Evolutionary conservation across 1,140 invertebrate genomes (phyloP).

Genomic region (Condylostylus longicornis): DNA sequence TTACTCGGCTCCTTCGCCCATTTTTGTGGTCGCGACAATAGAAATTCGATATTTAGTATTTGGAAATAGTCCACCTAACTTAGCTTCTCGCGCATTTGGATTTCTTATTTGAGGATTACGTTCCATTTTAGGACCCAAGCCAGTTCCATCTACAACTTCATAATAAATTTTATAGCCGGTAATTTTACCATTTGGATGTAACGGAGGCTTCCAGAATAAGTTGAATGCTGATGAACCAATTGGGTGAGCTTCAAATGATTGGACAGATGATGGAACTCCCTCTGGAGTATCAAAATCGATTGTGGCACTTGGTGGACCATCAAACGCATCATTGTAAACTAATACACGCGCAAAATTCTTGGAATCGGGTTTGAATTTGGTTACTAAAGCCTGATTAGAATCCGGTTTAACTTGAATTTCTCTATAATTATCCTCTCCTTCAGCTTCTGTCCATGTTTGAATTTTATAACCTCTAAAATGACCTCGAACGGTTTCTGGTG

Average conservation of each 20-base stretch:
- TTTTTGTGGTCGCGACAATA: conserved; percentile 64
- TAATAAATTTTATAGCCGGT: conserved; percentile 89
- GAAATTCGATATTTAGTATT: conserved; percentile 80
- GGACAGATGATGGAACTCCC: conserved; percentile 81
- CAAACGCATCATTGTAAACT: conserved; percentile 80
- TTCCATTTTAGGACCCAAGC: conserved; percentile 49
- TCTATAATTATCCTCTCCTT: conserved; percentile 53
- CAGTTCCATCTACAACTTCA: conserved; percentile 51
- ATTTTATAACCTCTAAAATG: conserved; percentile 93
- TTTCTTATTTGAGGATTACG: conserved; percentile 61
- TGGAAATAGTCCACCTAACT: conserved; percentile 67
- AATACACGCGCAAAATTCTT: conserved; percentile 81
- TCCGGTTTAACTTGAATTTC: conserved; percentile 68
- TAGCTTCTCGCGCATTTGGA: conserved; percentile 58
- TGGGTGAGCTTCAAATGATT: conserved; percentile 62
- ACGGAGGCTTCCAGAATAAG: conserved; percentile 81
- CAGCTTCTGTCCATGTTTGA: conserved; percentile 81
- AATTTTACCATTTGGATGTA: conserved; percentile 82
- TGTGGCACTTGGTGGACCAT: conserved; percentile 74
- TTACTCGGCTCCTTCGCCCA: conserved; percentile 66
- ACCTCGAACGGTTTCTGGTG: conserved; percentile 61
- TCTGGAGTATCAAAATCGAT: conserved; percentile 79
- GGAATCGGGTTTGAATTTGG: conserved; percentile 75
- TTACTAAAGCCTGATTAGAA: conserved; percentile 54
- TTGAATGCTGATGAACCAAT: conserved; percentile 78